Percentiles rank a stretch among this genome's conserved stretches.
Conservation (phyloP, 2,888 invertebrate genomes). For the Agrochola lychnidis region DNA sequence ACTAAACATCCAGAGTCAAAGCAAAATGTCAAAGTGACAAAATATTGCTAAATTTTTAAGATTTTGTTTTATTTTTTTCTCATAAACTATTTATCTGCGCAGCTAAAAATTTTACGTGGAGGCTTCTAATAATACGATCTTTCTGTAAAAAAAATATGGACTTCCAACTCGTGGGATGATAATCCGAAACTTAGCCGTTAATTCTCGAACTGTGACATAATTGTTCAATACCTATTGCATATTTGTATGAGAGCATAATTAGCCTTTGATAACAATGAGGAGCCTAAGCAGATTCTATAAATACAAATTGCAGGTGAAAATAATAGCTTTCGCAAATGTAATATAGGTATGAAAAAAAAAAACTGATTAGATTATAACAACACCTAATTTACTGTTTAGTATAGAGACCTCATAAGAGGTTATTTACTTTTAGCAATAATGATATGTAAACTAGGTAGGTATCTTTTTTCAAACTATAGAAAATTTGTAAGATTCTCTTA, state of each 20-base stretch:
- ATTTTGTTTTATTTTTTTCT: no score
- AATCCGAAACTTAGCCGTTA: no score
- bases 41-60: no score
- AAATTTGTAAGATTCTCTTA: neutral
- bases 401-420: neutral
- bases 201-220: slow-evolving; percentile 64
- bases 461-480: neutral
- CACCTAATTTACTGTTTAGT: neutral
- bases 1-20: no score
- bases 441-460: neutral
- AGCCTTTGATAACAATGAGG: neutral
- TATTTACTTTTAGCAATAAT: slow-evolving; percentile 22
- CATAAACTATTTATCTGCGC: no score
- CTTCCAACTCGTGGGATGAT: no score
- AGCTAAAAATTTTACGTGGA: no score
- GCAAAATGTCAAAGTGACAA: no score
- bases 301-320: slow-evolving; percentile 12
- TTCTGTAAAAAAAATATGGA: no score
- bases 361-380: slow-evolving; percentile 12
- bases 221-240: slow-evolving; percentile 30
- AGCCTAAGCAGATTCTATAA: slow-evolving; percentile 15
- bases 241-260: slow-evolving; percentile 22
- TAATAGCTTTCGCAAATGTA: slow-evolving; percentile 2
- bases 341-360: slow-evolving; percentile 11
- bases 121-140: no score